Conservation (phyloP, 2,888 invertebrate species). For the Dolomedes plantarius region DNA sequence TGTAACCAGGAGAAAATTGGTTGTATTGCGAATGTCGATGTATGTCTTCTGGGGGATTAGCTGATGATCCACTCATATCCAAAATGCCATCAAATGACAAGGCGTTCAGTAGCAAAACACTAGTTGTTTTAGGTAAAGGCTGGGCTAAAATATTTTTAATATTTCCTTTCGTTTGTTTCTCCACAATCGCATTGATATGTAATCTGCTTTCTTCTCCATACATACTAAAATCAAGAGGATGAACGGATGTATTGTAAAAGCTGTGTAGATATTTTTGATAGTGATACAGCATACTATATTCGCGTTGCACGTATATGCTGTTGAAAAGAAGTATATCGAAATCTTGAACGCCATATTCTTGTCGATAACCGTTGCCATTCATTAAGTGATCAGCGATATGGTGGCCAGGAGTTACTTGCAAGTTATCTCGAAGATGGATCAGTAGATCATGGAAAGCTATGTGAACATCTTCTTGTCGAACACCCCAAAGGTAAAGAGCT, state of each 20-base stretch:
- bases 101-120: constrained; percentile 73
- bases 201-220: constrained; percentile 74
- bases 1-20: constrained; percentile 25
- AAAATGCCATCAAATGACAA: constrained; percentile 71
- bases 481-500: constrained; percentile 73
- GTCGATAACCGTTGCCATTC: constrained; percentile 50
- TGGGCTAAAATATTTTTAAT: constrained; percentile 71
- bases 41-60: constrained; percentile 39
- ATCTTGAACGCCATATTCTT: constrained; percentile 67
- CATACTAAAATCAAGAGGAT: constrained; percentile 73
- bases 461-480: constrained; percentile 73
- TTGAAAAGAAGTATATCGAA: constrained; percentile 72
- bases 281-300: constrained; percentile 73
- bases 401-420: constrained; percentile 67
- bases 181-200: constrained; percentile 74
- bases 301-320: constrained; percentile 74
- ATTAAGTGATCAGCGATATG: constrained; percentile 51
- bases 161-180: constrained; percentile 73
- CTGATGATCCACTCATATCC: constrained; percentile 53
- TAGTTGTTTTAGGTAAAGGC: constrained; percentile 72
- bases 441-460: constrained; percentile 73
- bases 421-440: constrained; percentile 73
- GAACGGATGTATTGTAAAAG: constrained; percentile 74
- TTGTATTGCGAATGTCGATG: constrained; percentile 49
- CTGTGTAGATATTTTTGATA: constrained; percentile 73